These are phyloP conservation scores for Condylostylus longicornis DNA, from an alignment of 1,140 invertebrate genomes.

Conservation along the genomic window DNA sequence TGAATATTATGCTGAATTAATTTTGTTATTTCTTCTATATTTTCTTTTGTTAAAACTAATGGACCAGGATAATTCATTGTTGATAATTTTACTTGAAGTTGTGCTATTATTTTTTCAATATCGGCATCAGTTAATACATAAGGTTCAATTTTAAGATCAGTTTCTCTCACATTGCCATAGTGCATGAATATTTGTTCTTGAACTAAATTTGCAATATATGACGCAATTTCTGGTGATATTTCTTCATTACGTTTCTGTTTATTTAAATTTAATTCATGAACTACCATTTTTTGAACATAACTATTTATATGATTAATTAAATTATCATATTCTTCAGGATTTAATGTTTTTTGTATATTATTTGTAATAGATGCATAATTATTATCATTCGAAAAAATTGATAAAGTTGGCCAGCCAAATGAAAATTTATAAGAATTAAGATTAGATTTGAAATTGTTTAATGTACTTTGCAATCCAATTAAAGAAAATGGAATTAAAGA, in stretches of 20 bases:
- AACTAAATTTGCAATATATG: conserved; percentile 12
- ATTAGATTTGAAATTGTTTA: conserved; percentile 4
- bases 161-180: conserved; percentile 16
- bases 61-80: too few relatives aligned
- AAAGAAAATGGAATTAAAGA: conserved; percentile 17
- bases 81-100: conserved; percentile 1
- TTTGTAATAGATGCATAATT: conserved; percentile 1
- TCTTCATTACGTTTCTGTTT: conserved; percentile 5
- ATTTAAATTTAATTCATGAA: conserved; percentile 17
- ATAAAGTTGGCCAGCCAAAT: neutral
- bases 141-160: neutral
- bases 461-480: conserved; percentile 8
- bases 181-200: conserved; percentile 16
- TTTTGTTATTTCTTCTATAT: conserved; percentile 28
- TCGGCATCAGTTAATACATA: neutral
- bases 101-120: conserved; percentile 1
- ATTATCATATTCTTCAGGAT: conserved; percentile 25
- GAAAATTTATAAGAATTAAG: neutral
- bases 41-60: conserved; percentile 19
- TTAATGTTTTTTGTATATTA: conserved; percentile 18
- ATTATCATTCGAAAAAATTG: neutral
- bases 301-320: conserved; percentile 27
- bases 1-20: conserved; percentile 20
- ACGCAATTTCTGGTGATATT: neutral
- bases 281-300: conserved; percentile 26